These are phyloP conservation scores for Calliopum simillimum DNA, from an alignment of 2,888 invertebrate species.

Conservation along the genomic window DNA sequence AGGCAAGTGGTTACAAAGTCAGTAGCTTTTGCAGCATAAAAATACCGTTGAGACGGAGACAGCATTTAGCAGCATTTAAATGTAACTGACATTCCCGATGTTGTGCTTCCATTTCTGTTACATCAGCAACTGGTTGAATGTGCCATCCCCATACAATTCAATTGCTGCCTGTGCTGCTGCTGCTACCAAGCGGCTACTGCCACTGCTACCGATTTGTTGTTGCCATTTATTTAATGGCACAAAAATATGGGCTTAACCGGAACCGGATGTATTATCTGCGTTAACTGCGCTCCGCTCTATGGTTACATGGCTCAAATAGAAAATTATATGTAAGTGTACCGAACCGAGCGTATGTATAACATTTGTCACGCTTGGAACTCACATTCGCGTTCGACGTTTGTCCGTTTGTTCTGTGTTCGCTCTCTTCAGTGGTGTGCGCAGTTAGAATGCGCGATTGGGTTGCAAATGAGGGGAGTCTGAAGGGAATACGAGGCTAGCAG, in stretches of 20 bases:
- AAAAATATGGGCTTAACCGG: conserved; percentile 68
- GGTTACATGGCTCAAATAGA: conserved; percentile 61
- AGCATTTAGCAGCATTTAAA: not conserved
- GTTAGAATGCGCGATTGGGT: conserved; percentile 17
- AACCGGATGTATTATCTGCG: conserved; percentile 69
- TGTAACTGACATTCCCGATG: not conserved
- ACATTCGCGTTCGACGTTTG: conserved; percentile 29
- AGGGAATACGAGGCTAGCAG: no score
- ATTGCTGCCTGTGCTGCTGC: conserved; percentile 6
- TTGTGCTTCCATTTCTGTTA: not conserved
- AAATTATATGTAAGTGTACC: conserved; percentile 48
- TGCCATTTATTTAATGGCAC: conserved; percentile 56
- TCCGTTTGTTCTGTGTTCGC: not conserved
- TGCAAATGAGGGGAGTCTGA: not conserved
- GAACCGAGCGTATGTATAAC: conserved; percentile 39
- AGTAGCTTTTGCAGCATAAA: no score
- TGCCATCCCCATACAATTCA: conserved; percentile 13
- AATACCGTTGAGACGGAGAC: not conserved
- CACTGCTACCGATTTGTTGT: conserved; percentile 22
- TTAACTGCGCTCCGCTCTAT: conserved; percentile 63
- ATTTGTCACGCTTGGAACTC: conserved; percentile 48
- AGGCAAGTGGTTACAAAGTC: no score
- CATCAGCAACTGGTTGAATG: conserved; percentile 47
- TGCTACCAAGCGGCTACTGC: not conserved
- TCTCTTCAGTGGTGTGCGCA: conserved; percentile 8